Evolutionary conservation across 2,113 vertebrate species (phyloP).

Genomic region (Oreocharis arfaki): DNA sequence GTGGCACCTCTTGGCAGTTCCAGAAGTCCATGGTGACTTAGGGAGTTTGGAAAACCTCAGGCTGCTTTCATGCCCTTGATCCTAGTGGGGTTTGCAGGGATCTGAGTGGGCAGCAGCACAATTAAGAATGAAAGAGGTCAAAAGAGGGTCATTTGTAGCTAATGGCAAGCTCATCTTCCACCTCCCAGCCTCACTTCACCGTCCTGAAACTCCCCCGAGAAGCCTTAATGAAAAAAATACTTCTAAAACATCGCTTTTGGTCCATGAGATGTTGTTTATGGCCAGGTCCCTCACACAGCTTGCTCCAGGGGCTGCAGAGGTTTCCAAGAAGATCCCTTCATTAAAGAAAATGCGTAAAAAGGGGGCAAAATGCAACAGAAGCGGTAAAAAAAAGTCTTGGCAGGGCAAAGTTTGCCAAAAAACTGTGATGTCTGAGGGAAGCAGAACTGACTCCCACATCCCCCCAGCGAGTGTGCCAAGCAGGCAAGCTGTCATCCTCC

Average conservation of each 20-base stretch:
- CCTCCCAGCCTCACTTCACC: not conserved
- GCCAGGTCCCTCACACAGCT: not conserved
- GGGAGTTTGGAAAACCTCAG: not conserved
- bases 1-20: rapidly evolving
- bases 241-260: not conserved
- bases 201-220: not conserved
- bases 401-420: not conserved
- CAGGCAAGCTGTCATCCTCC: not conserved
- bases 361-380: rapidly evolving
- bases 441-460: not conserved
- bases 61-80: not conserved
- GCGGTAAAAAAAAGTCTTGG: rapidly evolving
- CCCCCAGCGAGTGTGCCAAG: not conserved
- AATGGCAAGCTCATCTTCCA: not conserved
- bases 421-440: rapidly evolving
- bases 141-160: not conserved
- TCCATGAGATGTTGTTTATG: rapidly evolving
- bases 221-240: not conserved
- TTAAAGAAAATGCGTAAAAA: too few relatives aligned
- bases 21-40: not conserved
- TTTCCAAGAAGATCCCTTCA: not conserved
- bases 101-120: not conserved
- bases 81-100: not conserved
- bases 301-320: not conserved
- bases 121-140: not conserved